Conservation (phyloP, 2,797 vertebrate species). For the Craterocephalus amniculus region DNA sequence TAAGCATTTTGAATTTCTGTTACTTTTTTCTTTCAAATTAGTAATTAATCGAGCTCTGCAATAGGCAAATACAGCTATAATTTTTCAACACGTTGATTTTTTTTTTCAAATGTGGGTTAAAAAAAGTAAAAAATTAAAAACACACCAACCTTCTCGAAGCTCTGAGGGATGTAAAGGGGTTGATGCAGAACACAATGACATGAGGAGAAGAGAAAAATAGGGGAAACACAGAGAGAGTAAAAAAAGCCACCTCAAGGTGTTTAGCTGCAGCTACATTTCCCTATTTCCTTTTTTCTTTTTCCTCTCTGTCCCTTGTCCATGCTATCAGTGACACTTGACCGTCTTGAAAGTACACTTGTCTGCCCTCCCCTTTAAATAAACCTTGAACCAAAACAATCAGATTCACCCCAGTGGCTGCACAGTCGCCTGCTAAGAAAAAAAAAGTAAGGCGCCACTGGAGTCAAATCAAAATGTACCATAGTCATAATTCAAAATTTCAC, state of each 20-base stretch:
- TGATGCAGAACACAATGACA: constrained; percentile 99
- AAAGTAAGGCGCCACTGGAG: constrained; percentile 74
- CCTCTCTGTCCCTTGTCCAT: constrained; percentile 64
- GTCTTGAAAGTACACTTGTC: constrained; percentile 77
- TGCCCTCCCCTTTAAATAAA: constrained; percentile 68
- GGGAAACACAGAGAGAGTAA: constrained; percentile 99
- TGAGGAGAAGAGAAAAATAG: constrained; percentile 99
- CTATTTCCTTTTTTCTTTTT: constrained; percentile 77
- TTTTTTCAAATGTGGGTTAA: constrained; percentile 96
- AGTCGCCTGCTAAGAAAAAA: constrained; percentile 61
- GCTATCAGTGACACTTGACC: constrained; percentile 79
- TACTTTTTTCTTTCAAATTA: constrained; percentile 79
- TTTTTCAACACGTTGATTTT: constrained; percentile 79
- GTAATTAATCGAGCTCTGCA: constrained; percentile 76
- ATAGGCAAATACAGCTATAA: constrained; percentile 77
- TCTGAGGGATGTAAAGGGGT: constrained; percentile 99
- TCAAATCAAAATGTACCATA: constrained; percentile 78
- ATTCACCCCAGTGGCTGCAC: constrained; percentile 79
- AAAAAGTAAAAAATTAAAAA: constrained; percentile 99
- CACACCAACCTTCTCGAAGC: constrained; percentile 99
- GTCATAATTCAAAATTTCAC: constrained; percentile 79
- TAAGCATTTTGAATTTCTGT: constrained; percentile 81
- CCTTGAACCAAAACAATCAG: constrained; percentile 82
- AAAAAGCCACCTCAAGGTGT: constrained; percentile 99
- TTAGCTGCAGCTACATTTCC: constrained; percentile 93